Base-by-base conservation (phyloP, 92 coral and sea anemone species). In the Epizoanthus scotinus region DNA sequence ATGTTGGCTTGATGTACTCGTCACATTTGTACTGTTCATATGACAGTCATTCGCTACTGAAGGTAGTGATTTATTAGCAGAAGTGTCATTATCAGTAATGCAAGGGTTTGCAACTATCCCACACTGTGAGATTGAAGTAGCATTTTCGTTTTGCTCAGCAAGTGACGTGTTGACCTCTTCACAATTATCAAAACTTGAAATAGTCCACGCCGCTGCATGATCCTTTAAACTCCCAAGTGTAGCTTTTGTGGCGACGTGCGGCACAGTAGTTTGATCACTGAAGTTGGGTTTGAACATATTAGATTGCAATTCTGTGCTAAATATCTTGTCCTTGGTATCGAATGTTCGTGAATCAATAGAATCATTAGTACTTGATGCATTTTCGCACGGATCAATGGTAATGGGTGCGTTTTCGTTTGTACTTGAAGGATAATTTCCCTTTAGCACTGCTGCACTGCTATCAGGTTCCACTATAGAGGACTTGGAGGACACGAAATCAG, bases 151-250 rank as follows among this genome's bases (percentile, higher is more conserved):
- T 14, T 22, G 81, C 49, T 36, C 55, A n/a, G 31, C 2, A 22
- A 67, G 49, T 34, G 55, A 40, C 14, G 67, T 12, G n/a, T 75
- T 40, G 2, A 24, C 59, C 24, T 57, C 68, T 17, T 75, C 81
- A 60, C 18, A 22, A 36, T 34, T 25, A 6, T 75, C 81, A 75
- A 75, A 75, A 60, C 81, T 75, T 75, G 81, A 75, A 40, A 75
- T 34, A 59, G 59, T 38, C 68, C 54, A 75, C 12, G 81, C 24
- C 2, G 81, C 29, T 22, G 55, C 61, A 38, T 58, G 28, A 60
- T n/a, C 61, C 5, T 9, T n/a, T 3, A 21, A 59, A 31, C 50
- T 71, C 13, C 38, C 17, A 2, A 38, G n/a, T 28, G 44, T 71
- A 7, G 20, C 25, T 25, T 6, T 59, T 36, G 31, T 8, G 24